Base-by-base conservation (phyloP, 2,888 invertebrate species). In the Drosophila formosana region DNA sequence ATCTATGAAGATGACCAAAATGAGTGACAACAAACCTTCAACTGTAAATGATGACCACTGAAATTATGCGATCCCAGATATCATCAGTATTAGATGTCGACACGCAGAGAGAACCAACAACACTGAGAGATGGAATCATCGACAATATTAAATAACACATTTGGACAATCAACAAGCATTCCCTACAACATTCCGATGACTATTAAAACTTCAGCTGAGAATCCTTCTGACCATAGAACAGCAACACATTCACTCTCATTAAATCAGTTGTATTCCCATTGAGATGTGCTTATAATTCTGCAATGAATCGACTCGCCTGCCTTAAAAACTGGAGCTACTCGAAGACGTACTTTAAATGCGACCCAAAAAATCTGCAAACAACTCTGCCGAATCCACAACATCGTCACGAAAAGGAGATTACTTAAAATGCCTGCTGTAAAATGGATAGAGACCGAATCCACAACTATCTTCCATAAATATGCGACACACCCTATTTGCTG, bases 171-270 rank as follows among this genome's bases (percentile, higher is more conserved):
- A 18, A n/a, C 23, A 52, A 9, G 2, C 41, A 51, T 41, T 46
- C 51, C 26, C 6, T 9, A 62, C 13, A 56, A 23, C 32, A 66
- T 61, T 73, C 47, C 39, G 8, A 41, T 41, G 39, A 41, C 18
- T 37, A 11, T 37, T 37, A 9, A 0, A 32, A 37, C 9, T 9
- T 32, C 32, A 18, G 18, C 18, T 18, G 18, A 18, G 18, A 18
- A 18, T 18, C 18, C 18, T 18, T 18, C 18, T 18, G 18, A 18
- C 18, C 1, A 18, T 1, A 30, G 4, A 30, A 30, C 28, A 6
- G 1, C 1, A 5, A 30, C 30, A 30, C 6, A 30, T 6, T 6
- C 30, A 5, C 7, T 30, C 7, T 1, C 1, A 30, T 6, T 30
- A 28, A 28, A 28, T 28, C 30, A 7, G 4, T 30, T 7, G 30